Percentiles rank a stretch among this genome's conserved stretches.
Evolutionary conservation across 2,797 vertebrate genomes (phyloP).

Genomic region (Cirrhinus mrigala): DNA sequence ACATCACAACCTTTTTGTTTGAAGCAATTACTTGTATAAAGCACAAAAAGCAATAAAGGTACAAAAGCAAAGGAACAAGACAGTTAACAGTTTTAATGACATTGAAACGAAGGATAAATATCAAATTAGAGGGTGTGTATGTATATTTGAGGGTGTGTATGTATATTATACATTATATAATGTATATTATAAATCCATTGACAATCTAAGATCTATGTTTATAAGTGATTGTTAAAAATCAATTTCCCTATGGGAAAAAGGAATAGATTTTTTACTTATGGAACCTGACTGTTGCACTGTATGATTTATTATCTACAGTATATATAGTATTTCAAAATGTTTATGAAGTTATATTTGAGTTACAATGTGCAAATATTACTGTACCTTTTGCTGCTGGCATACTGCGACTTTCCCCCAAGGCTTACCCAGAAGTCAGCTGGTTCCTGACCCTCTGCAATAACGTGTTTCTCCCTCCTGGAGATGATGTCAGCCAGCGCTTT

Average conservation of each 20-base stretch:
- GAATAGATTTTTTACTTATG: background rate
- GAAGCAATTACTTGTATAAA: too few species aligned
- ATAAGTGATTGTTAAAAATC: too few species aligned
- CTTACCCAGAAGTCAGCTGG: constrained; percentile 86
- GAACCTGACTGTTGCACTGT: background rate
- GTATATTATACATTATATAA: too few species aligned
- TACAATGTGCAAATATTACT: background rate
- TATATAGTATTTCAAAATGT: background rate
- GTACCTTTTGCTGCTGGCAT: constrained; percentile 83
- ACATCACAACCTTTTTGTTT: too few species aligned
- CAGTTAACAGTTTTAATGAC: too few species aligned
- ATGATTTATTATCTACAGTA: background rate
- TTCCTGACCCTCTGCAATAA: constrained; percentile 87
- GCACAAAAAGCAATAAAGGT: too few species aligned
- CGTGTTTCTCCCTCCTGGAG: constrained; percentile 83
- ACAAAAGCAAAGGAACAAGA: too few species aligned
- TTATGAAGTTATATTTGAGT: background rate
- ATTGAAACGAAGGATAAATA: too few species aligned
- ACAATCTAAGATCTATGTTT: too few species aligned
- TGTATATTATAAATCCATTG: too few species aligned
- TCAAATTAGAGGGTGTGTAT: too few species aligned
- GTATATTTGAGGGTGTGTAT: too few species aligned
- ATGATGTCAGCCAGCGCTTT: constrained; percentile 83
- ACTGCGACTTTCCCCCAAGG: constrained; percentile 86
- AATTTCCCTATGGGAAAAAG: background rate